Evolutionary conservation across 2,888 invertebrate genomes (phyloP).

Genomic region (Synergus itoensis): DNA sequence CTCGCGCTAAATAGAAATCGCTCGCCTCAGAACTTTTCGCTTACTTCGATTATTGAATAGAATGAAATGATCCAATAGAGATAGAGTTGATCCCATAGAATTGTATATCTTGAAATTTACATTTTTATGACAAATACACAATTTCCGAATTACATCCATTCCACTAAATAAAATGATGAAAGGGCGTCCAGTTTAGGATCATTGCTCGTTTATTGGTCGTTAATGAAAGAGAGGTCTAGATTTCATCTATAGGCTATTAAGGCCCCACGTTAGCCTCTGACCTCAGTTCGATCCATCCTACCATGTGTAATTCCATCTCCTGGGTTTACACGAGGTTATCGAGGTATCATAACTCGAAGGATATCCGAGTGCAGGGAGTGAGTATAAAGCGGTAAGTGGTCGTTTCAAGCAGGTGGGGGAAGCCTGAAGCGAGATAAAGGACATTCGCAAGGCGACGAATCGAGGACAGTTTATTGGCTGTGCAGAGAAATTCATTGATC

Average conservation of each 20-base stretch:
- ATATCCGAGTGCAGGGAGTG: conserved; percentile 26
- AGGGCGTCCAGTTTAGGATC: neutral
- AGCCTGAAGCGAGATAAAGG: conserved; percentile 25
- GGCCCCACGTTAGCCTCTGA: neutral
- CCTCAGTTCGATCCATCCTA: neutral
- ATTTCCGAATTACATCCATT: neutral
- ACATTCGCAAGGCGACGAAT: conserved; percentile 14
- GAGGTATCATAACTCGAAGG: conserved; percentile 40
- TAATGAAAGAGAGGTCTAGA: neutral
- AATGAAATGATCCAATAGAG: neutral
- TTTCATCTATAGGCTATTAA: neutral
- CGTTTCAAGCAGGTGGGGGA: conserved; percentile 11
- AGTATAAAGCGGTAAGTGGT: conserved; percentile 41
- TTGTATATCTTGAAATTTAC: too few species aligned
- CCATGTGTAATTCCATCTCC: neutral
- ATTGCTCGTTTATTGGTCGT: neutral
- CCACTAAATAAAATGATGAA: neutral
- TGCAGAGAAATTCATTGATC: neutral
- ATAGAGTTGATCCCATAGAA: too few species aligned
- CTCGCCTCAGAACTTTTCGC: neutral
- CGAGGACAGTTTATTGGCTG: conserved; percentile 41
- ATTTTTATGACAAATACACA: too few species aligned
- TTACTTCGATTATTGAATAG: neutral
- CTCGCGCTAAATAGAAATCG: too few species aligned
- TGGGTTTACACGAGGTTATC: neutral